Base-by-base conservation (phyloP, 2,888 invertebrate genomes). In the Apotomis betuletana region DNA sequence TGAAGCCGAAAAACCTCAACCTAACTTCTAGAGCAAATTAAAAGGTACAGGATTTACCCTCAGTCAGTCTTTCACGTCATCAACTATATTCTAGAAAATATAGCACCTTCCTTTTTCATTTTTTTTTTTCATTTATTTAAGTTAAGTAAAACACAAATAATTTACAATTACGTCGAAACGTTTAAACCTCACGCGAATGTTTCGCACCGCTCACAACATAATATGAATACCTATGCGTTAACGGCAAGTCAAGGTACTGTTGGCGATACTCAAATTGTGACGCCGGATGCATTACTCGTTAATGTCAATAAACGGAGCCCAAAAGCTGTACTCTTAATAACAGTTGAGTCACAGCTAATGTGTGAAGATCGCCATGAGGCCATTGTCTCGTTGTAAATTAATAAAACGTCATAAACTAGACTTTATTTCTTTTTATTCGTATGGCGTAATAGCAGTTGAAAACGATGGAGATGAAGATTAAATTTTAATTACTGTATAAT, bases 281-380 rank as follows among this genome's bases (percentile, higher is more conserved):
- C 81, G 78, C 87, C 91, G 91, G 92, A 92, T 90, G 89, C 86
- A 83, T 84, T 86, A 86, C 89, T 89, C 87, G 88, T 92, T 90
- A 89, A 82, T 86, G 91, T 92, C 91, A 91, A 92, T 92, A 92
- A 87, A 86, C 83, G 85, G 83, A 85, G 81, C 87, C 90, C 87
- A 90, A 91, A 90, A 81, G 77, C 76, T 74, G 76, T 83, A 82
- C 82, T 84, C 85, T 86, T 88, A 89, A 88, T 90, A 88, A 87
- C 84, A 81, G 82, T 81, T 91, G 91, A 92, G 81, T 91, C 90
- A 91, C 76, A 75, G 76, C 59, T 74, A 73, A 77, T 77, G 77
- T 77, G 77, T 76, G 74, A 72, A 72, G 73, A 73, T 73, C 51
- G 67, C 51, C 62, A 61, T 67, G 65, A 55, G 61, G 65, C 67